A percentile compares a stretch with the other conserved stretches of the same genome.
phyloP scores from a whole-genome alignment of 2,113 vertebrate genomes.

The Lycaon pictus region DNA sequence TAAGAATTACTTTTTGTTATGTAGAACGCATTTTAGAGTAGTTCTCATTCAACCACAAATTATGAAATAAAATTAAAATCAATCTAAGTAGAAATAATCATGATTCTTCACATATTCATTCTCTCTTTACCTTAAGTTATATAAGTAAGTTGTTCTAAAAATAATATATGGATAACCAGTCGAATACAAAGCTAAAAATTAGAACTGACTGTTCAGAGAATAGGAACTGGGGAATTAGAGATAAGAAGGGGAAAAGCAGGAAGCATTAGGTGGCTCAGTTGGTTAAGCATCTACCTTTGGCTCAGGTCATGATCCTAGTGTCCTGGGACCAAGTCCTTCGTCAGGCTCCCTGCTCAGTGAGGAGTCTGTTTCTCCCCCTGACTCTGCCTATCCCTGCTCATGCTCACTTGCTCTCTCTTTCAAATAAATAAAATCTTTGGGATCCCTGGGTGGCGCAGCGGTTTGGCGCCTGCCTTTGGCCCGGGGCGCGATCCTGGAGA shows the following conservation, averaged over 20 bases:
- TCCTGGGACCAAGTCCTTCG: no score
- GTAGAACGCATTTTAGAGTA: background rate
- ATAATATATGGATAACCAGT: background rate
- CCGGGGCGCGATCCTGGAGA: no score
- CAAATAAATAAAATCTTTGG: no score
- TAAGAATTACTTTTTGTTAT: background rate
- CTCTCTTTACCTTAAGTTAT: background rate
- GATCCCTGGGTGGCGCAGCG: no score
- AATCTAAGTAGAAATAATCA: slow-evolving; percentile 26
- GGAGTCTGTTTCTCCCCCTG: no score
- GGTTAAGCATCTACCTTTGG: no score
- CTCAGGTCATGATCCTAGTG: no score
- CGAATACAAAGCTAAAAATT: background rate
- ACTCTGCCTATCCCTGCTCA: no score
- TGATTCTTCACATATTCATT: background rate
- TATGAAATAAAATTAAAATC: slow-evolving; percentile 39
- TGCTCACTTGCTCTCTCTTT: no score
- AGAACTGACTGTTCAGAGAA: background rate
- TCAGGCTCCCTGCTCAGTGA: no score
- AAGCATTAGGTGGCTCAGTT: no score
- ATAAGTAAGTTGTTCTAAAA: background rate
- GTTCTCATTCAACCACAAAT: background rate
- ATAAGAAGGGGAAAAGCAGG: background rate
- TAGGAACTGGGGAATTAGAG: background rate
- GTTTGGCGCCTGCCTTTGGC: no score